Base-by-base conservation (phyloP, 2,113 vertebrate species). In the Rhynchomys soricoides region DNA sequence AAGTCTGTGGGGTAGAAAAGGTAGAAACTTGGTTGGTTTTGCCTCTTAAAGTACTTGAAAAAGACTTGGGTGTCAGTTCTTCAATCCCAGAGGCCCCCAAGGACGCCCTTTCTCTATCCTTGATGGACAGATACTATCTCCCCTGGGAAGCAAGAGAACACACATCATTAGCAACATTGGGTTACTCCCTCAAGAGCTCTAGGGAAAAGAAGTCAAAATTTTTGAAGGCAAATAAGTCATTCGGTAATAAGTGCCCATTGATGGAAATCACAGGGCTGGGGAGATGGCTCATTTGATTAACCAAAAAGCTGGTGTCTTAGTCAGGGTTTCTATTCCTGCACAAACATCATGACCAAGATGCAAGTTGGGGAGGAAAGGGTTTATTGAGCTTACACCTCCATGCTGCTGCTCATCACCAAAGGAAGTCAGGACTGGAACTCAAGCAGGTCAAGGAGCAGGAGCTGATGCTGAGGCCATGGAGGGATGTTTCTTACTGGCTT, bases 181-280 rank as follows among this genome's bases (percentile, higher is more conserved):
- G 82, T 62, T 66, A 45, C 71, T 78, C 66, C 66, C 86, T 89
- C 77, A 29, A 83, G 57, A 95, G 86, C 86, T 88, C 62, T 82
- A 83, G 93, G 73, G 52, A 78, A 87, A 90, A 96, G 55, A 93
- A 94, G 31, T 86, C 10, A 66, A 91, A 57, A 70, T 21, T 52
- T 16, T 68, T 78, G 79, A 90, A 92, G 74, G 10, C 68, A 81
- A 68, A 74, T 82, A 95, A 50, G 15, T 24, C 12, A 78, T 0
- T 3, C 4, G 37, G 34, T 48, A 64, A 77, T 31, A 66, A 86
- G 81, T 37, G 17, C 37, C 45, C 77, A 29, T 59, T 92, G 45
- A 59, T 82, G 45, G 89, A 78, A 92, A 64, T 1, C 62, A n/a
- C 31, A 48, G 52, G n/a, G 57, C 57, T 43, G 21, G 7, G n/a